Base-by-base conservation (phyloP, 2,888 invertebrate species). In the Apocheima hispidaria region DNA sequence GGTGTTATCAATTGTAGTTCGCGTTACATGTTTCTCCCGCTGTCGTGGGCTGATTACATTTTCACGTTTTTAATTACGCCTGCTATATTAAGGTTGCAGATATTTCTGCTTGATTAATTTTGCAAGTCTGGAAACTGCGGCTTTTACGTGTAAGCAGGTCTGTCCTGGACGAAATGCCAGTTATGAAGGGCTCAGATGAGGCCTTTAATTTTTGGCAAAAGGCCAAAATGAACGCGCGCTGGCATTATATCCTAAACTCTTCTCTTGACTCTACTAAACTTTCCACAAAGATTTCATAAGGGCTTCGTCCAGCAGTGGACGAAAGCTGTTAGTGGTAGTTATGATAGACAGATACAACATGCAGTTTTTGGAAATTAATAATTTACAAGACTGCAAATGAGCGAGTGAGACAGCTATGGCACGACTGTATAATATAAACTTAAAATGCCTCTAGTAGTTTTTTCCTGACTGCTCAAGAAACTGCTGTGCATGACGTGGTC, bases 171-270 rank as follows among this genome's bases (percentile, higher is more conserved):
- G 30, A 53, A 59, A 60, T 68, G 61, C 54, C 52, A 55, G 63
- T 61, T 63, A 60, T 43, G 63, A 65, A 66, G 60, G 65, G 63
- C n/a, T 66, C 46, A 5, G 20, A 57, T 49, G 26, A 64, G 63
- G 46, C 55, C 40, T 49, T 53, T 12, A 18, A 14, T 26, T 62
- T 38, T 61, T 66, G 65, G 66, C 66, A 43, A 26, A 14, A 12
- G 6, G 56, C 68, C 67, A 66, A 59, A 36, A 40, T 49, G 40
- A 59, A 65, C 63, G 60, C 38, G 50, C 57, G 62, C 61, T 65
- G 48, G 60, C 54, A 55, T 65, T 54, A 12, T 12, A 30, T 20
- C 18, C 20, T 30, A n/a, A 46, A 18, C 30, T n/a, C 26, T 60
- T 53, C 30, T n/a, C 26, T 60, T 53, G 46, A 38, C 28, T 43